phyloP scores from a whole-genome alignment of 2,113 vertebrate genomes.

The Numida meleagris region DNA sequence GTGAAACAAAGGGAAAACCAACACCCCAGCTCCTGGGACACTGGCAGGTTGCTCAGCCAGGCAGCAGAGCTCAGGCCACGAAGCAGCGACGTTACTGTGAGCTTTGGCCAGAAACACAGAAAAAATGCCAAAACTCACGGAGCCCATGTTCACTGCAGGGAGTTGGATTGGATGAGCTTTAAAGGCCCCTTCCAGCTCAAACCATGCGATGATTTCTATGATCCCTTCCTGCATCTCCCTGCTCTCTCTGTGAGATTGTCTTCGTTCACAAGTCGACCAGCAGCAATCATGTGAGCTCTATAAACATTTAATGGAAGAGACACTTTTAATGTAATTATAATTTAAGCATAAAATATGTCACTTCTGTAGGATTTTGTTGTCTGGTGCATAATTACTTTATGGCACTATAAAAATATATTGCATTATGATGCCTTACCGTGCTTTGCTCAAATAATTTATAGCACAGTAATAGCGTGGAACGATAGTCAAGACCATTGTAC shows the following conservation, averaged over 20 bases:
- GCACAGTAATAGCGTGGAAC: slow-evolving; percentile 57
- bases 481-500: slow-evolving; percentile 50
- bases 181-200: too few species aligned
- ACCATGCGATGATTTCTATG: too few species aligned
- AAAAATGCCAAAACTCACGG: background rate
- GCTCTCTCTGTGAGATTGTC: background rate
- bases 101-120: background rate
- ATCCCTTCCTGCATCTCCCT: background rate
- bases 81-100: fast-evolving
- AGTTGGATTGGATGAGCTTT: too few species aligned
- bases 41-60: fast-evolving
- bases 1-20: background rate
- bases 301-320: slow-evolving; percentile 37
- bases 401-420: slow-evolving; percentile 55
- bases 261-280: background rate
- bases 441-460: slow-evolving; percentile 64
- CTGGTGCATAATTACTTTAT: slow-evolving; percentile 53
- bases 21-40: fast-evolving
- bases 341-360: slow-evolving; percentile 69
- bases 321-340: slow-evolving; percentile 68
- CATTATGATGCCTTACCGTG: slow-evolving; percentile 26
- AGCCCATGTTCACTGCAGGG: too few species aligned
- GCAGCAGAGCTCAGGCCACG: background rate
- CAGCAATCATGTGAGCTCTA: background rate
- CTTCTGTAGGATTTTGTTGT: slow-evolving; percentile 50